Evolutionary conservation across 1,140 invertebrate genomes (phyloP).

Genomic region (Lutraria rhynchaena): DNA sequence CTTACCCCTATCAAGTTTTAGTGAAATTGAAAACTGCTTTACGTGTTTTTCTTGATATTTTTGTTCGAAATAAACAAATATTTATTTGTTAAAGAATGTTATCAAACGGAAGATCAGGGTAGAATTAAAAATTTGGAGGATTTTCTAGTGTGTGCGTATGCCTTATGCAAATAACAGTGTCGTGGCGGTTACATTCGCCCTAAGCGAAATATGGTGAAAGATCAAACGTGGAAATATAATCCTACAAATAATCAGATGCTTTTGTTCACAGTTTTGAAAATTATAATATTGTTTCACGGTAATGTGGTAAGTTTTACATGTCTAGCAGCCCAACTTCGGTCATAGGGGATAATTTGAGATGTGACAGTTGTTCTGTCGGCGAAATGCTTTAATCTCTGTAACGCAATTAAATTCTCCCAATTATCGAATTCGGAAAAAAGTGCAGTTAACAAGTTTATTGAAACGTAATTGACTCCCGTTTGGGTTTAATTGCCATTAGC

Average conservation of each 20-base stretch:
- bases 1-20: too few relatives aligned
- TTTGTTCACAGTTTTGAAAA: constrained; percentile 21
- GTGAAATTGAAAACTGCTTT: too few relatives aligned
- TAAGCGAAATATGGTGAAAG: neutral
- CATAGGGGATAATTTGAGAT: constrained; percentile 6
- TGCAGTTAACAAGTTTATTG: constrained; percentile 41
- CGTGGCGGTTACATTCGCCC: neutral
- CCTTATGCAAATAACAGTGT: constrained; percentile 7
- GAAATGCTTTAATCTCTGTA: constrained; percentile 20
- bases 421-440: constrained; percentile 38
- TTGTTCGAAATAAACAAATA: constrained; percentile 9
- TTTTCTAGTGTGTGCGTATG: constrained; percentile 29
- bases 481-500: constrained; percentile 41
- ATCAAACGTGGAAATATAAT: constrained; percentile 6
- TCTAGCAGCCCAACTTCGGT: constrained; percentile 27
- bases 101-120: constrained; percentile 6
- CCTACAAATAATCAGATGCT: constrained; percentile 30
- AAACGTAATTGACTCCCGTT: constrained; percentile 23
- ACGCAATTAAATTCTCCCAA: constrained; percentile 45
- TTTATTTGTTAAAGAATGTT: constrained; percentile 40
- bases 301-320: constrained; percentile 30
- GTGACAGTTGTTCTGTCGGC: constrained; percentile 50
- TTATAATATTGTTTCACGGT: constrained; percentile 25
- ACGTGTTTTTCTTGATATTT: neutral
- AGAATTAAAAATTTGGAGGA: neutral